Conservation (phyloP, 1,140 invertebrate genomes). For the Apis cerana region DNA sequence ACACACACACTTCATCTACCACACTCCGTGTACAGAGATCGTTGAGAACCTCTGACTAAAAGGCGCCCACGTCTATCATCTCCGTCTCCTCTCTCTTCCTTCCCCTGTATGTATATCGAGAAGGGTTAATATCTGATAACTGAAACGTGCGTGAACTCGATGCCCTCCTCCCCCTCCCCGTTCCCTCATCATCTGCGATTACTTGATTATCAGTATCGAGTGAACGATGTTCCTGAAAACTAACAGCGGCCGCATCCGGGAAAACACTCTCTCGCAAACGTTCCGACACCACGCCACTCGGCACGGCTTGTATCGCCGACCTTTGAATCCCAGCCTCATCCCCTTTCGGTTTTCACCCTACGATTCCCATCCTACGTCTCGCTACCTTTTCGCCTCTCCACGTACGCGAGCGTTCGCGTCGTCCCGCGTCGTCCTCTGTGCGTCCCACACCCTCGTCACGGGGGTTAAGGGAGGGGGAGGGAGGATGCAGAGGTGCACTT, state of each 20-base stretch:
- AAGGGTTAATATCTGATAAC: slow-evolving; percentile 64
- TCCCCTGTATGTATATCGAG: slow-evolving; percentile 41
- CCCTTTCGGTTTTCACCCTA: background rate
- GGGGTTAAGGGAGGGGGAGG: background rate
- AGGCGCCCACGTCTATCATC: slow-evolving; percentile 18
- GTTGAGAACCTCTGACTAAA: slow-evolving; percentile 62
- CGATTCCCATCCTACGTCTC: too few species aligned
- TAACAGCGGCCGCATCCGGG: background rate
- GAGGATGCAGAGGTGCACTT: slow-evolving; percentile 51
- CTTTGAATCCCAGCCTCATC: slow-evolving; percentile 45
- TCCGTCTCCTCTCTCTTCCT: background rate
- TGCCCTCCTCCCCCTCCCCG: background rate
- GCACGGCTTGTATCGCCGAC: slow-evolving; percentile 50
- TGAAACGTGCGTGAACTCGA: slow-evolving; percentile 66
- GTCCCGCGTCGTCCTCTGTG: background rate
- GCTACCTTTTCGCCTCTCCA: slow-evolving; percentile 20
- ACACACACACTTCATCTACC: background rate
- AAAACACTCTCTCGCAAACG: slow-evolving; percentile 3
- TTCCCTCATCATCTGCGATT: slow-evolving; percentile 70
- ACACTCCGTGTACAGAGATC: background rate
- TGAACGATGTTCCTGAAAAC: slow-evolving; percentile 56
- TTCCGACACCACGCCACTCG: slow-evolving; percentile 5
- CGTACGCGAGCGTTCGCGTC: slow-evolving; percentile 1
- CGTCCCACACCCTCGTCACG: slow-evolving; percentile 31
- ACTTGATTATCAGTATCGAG: slow-evolving; percentile 74